Conservation (phyloP, 1,140 invertebrate genomes). For the Paraescarpia echinospica region DNA sequence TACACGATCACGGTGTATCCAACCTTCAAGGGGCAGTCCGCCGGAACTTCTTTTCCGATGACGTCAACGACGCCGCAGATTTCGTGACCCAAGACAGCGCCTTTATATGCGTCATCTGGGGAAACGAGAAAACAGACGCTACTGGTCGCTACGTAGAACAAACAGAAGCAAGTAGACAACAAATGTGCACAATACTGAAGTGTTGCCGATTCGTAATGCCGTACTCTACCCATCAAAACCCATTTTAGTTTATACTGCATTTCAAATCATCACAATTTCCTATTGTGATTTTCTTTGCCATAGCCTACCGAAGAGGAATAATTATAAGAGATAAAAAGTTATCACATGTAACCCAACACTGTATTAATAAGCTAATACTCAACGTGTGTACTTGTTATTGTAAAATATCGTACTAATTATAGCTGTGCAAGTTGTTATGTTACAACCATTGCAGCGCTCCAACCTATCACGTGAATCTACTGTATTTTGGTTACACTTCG, state of each 20-base stretch:
- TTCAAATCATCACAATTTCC: too few relatives aligned
- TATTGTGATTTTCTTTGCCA: too few relatives aligned
- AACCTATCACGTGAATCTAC: neutral
- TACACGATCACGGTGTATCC: constrained; percentile 28
- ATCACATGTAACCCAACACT: too few relatives aligned
- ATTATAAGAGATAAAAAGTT: too few relatives aligned
- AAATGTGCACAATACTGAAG: too few relatives aligned
- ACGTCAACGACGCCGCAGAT: constrained; percentile 17
- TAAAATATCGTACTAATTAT: neutral
- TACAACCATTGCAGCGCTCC: neutral
- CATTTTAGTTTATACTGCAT: too few relatives aligned
- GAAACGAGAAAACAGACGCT: neutral
- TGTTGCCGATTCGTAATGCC: too few relatives aligned
- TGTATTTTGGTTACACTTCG: neutral
- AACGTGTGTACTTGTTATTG: neutral
- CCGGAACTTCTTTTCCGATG: constrained; percentile 9
- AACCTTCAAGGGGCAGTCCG: constrained; percentile 4
- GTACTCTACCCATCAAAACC: too few relatives aligned
- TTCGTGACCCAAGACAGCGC: constrained; percentile 19
- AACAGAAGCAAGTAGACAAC: neutral
- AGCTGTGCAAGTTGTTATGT: neutral
- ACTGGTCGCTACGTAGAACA: neutral
- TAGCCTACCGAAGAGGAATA: too few relatives aligned
- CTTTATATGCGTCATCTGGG: neutral
- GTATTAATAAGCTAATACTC: too few relatives aligned